Evolutionary conservation across 2,888 invertebrate species (phyloP), one percentile per base, ranked within the genome.

Genomic region (Ophion slaviceki): DNA sequence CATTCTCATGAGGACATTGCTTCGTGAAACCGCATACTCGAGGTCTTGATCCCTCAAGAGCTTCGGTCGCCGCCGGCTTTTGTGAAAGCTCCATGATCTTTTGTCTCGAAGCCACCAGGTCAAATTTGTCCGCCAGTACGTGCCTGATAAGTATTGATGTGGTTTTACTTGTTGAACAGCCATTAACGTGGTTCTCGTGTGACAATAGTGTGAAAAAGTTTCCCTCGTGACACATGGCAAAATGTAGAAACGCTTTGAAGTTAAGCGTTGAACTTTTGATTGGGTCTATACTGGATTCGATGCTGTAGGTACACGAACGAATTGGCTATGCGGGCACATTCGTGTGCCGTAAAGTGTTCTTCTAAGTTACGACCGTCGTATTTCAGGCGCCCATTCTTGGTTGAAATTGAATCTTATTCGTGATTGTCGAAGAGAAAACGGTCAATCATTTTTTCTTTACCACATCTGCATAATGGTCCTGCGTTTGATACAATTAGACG

Each of bases 111-210:
- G 71, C 74, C 32, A 40, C 71, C 36, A 88, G 68, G 57, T 89
- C 86, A 57, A 90, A 91, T 83, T 77, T 86, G 2, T 28, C 84
- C 0, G 84, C 28, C 6, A 85, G 66, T 28, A 88, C 11, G 17
- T 82, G 67, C 61, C 89, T 90, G 77, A 7, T 40, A 71, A 75
- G 45, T 40, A 45, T n/a, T n/a, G 17, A 80, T 66, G 76, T n/a
- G 2, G 40, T n/a, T 76, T 32, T 32, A 47, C 47, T 28, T 20
- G 17, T 53, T 14, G 47, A 76, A 32, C 32, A 45, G 28, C 53
- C 10, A 53, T 32, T 28, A 17, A 14, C 47, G n/a, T 28, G 24
- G 14, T 47, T 47, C 14, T 28, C 2, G 47, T 24, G 45, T 28
- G 20, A n/a, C 68, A 70, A 20, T 7, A 32, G 40, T 67, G 5